Base-by-base conservation (phyloP, 2,888 invertebrate species). In the Tipula lateralis region DNA sequence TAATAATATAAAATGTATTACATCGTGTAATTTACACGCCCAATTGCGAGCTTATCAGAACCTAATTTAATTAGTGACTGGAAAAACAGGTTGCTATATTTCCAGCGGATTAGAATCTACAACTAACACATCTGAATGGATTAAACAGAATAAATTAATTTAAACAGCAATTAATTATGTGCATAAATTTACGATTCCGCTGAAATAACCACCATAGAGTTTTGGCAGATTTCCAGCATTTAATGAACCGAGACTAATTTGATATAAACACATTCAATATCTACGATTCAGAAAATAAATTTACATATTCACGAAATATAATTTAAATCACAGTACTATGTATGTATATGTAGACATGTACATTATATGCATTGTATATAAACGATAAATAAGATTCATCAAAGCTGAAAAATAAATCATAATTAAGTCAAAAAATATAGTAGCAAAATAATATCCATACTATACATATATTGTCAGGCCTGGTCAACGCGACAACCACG, bases 381-480 rank as follows among this genome's bases (percentile, higher is more conserved):
- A 24, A 24, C 24, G 66, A 66, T 66, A 66, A 66, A 66, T 66
- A 66, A 66, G 66, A 66, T 66, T 66, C 66, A 66, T 66, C 24
- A 66, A 66, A 66, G 66, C 66, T 66, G 66, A 66, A 66, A 66
- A 66, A 66, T 66, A 66, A 66, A 66, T 66, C 66, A 66, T 66
- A 66, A 66, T 66, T 66, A 66, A 66, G 66, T 66, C 66, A 66
- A 66, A 66, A 66, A 66, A 66, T n/a, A n/a, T 66, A 66, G 44
- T 50, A 50, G 44, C 44, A 50, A 50, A 44, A 16, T 50, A 50
- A 66, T 66, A 12, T 66, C 66, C 24, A 66, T 24, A 66, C 66
- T 66, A 66, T 66, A 6, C 66, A 24, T 66, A 19, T 66, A 3
- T 44, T 3, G 44, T 44, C n/a, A n/a, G n/a, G n/a, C n/a, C n/a